Evolutionary conservation across 2,888 invertebrate species (phyloP), one percentile per base, ranked within the genome.

Genomic region (Leistus spinibarbis): DNA sequence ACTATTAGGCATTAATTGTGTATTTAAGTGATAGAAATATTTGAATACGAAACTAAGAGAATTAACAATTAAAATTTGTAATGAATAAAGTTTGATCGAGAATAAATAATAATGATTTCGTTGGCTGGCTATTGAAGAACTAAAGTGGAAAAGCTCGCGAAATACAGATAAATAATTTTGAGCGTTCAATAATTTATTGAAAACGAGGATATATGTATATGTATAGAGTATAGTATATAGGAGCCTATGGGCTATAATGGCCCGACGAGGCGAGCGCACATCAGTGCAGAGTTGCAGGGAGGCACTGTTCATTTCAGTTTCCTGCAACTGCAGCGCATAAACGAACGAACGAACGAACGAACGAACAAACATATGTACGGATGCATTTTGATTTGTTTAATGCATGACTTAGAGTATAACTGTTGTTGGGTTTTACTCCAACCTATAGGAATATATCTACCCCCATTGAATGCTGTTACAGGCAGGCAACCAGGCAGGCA

Each of bases 361-460:
- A 54, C 5, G 54, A 54, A 54, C 20, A 17, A 60, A 19, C 3
- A n/a, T n/a, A 23, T 64, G 64, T n/a, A 64, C 20, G 64, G 24
- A 64, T 64, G 64, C 66, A 66, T 66, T 66, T 66, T 53, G n/a
- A 9, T 17, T 9, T 66, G 53, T 66, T 66, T 66, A 66, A 66
- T 66, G 53, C 53, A 66, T 66, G 66, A 66, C 66, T 66, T 66
- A 4, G 66, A 66, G 53, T 66, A 66, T 40, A 27, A 53, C 19
- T 5, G 19, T 60, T 60, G 19, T 57, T 57, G 24, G 24, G 24
- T 24, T 4, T 24, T 24, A 4, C 24, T 7, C 3, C 24, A 24
- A 4, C 24, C 3, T 4, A 24, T 24, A 7, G 24, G 24, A 16
- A 56, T 4, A 56, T 56, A 56, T 17, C n/a, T n/a, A n/a, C n/a